Base-by-base conservation (phyloP, 2,113 vertebrate genomes). In the Solea senegalensis region DNA sequence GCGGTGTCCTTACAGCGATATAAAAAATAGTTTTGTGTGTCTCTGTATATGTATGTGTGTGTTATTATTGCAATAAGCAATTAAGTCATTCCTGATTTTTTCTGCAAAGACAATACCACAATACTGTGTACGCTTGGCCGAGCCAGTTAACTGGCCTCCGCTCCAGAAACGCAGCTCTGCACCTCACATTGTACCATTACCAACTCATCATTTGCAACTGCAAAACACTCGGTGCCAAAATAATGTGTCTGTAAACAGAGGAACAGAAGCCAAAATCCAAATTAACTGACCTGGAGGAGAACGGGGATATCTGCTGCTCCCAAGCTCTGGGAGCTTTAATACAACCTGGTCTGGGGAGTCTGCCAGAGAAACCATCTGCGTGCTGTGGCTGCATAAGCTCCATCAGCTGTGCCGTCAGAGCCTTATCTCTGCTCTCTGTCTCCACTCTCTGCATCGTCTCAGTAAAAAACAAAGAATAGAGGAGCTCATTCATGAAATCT, bases 291-390 rank as follows among this genome's bases (percentile, higher is more conserved):
- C 85, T 64, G 69, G 70, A 83, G 79, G 65, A 78, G 79, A 76
- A 62, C 73, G 57, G 66, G 46, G 60, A 50, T 84, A 80, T 86
- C 67, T 80, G 77, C 80, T 58, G 73, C 62, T 83, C 71, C 49
- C 81, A 77, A 81, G 63, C 85, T 82, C 62, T 46, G 55, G 73
- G 51, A 76, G 87, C 64, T 90, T 87, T 69, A 86, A 86, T 74
- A 64, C 72, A 87, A 85, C 69, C 82, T 83, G 85, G 74, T 83
- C 40, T 72, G 14, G 58, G 52, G 64, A 55, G 52, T 59, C 80
- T 88, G 89, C 89, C 89, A 90, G 85, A 62, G 68, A 76, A 84
- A 84, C 84, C 86, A 88, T 88, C 86, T 90, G 86, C 78, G 83
- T 77, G 84, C 83, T 71, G 70, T 15, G 76, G 63, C 70, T 75